Evolutionary conservation across 53 echinoderm and acorn worm species (phyloP).

Genomic region (Actinopyga echinites): DNA sequence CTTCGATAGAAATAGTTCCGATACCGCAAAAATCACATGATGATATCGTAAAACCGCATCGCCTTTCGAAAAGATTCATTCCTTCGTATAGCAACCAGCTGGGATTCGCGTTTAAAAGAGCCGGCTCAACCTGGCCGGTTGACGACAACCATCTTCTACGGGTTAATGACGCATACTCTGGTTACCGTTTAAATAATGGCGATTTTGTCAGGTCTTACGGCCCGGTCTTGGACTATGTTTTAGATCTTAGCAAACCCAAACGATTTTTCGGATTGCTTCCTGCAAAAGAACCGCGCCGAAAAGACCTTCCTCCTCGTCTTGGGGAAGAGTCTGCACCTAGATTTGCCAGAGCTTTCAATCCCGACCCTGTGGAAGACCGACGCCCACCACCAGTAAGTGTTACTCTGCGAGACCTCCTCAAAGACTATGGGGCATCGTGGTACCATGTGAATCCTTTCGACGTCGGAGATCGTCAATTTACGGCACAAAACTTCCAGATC

Average conservation of each 20-base stretch:
- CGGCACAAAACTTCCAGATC: neutral
- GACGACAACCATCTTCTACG: too few species aligned
- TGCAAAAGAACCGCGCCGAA: slow-evolving; percentile 31
- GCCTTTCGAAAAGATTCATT: slow-evolving; percentile 29
- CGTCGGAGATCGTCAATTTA: neutral
- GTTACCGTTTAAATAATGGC: too few species aligned
- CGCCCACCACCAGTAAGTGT: neutral
- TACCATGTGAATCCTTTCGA: neutral
- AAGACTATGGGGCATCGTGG: neutral
- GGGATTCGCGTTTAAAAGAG: too few species aligned
- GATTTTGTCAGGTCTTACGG: neutral
- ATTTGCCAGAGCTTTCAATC: slow-evolving; percentile 17
- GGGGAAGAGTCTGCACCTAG: slow-evolving; percentile 31
- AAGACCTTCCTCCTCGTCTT: slow-evolving; percentile 36
- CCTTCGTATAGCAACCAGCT: too few species aligned
- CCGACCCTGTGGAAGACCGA: neutral
- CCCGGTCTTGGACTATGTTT: neutral
- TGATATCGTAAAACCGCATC: neutral
- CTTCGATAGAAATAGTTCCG: too few species aligned
- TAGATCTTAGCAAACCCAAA: slow-evolving; percentile 13
- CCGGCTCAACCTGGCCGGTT: too few species aligned
- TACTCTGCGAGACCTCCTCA: neutral
- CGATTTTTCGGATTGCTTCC: slow-evolving; percentile 27
- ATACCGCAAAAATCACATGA: neutral
- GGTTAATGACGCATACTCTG: too few species aligned